A percentile compares a stretch with the other conserved stretches of the same genome.
Conservation (phyloP, 2,888 invertebrate genomes). For the Tenthredo distinguenda region DNA sequence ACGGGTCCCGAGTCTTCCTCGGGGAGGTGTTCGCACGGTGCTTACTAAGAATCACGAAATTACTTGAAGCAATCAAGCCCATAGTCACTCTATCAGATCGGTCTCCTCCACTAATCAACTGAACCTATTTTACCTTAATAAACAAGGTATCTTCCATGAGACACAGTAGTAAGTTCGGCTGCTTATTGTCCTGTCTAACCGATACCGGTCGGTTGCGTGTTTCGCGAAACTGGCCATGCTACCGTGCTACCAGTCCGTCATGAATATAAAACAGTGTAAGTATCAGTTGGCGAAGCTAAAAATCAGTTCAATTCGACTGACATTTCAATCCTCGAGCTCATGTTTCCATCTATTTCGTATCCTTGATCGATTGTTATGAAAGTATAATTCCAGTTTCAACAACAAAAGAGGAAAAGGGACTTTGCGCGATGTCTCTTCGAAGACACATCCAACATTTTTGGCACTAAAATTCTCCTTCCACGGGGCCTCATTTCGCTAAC, state of each 20-base stretch:
- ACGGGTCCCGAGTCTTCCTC: constrained; percentile 10
- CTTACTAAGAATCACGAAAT: neutral
- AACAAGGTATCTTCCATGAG: neutral
- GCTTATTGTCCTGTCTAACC: constrained; percentile 2
- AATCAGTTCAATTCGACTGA: neutral
- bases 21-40: neutral
- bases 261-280: neutral
- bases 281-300: neutral
- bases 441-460: neutral
- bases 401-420: neutral
- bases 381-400: neutral
- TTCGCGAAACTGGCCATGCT: neutral
- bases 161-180: neutral
- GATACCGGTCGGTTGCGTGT: constrained; percentile 4
- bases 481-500: neutral
- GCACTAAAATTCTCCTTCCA: neutral
- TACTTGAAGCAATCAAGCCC: neutral
- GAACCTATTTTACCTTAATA: neutral
- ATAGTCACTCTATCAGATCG: neutral
- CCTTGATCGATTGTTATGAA: neutral
- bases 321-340: neutral
- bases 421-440: neutral
- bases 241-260: neutral
- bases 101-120: neutral
- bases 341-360: neutral